Conservation (phyloP, 2,113 vertebrate species). For the Pampusana beccarii region DNA sequence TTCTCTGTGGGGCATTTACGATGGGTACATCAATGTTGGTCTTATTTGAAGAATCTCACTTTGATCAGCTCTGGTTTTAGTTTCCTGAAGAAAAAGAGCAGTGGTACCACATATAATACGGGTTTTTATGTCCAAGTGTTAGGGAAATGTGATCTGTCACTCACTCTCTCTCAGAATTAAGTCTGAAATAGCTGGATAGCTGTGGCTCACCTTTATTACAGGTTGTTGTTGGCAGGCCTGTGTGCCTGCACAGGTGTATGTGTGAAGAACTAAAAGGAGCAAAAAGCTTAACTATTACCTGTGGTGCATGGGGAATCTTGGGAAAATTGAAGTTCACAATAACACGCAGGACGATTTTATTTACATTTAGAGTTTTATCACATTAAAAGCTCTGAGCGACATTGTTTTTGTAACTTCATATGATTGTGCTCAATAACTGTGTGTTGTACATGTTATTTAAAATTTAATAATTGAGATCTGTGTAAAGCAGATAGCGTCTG, state of each 20-base stretch:
- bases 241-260: accelerated
- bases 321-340: neutral
- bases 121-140: neutral
- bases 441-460: neutral
- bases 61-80: neutral
- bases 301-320: neutral
- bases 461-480: neutral
- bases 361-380: neutral
- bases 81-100: neutral
- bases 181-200: neutral
- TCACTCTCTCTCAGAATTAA: neutral
- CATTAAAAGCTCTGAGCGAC: neutral
- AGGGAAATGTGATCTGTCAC: neutral
- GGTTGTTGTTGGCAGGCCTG: neutral
- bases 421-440: neutral
- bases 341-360: neutral
- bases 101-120: neutral
- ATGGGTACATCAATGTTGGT: neutral
- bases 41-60: neutral
- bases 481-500: neutral
- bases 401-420: neutral
- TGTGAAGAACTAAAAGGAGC: neutral
- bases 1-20: neutral
- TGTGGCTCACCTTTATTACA: neutral
- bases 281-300: neutral